Evolutionary conservation across 2,797 vertebrate species (phyloP).

Genomic region (Sebastes hubbsi): DNA sequence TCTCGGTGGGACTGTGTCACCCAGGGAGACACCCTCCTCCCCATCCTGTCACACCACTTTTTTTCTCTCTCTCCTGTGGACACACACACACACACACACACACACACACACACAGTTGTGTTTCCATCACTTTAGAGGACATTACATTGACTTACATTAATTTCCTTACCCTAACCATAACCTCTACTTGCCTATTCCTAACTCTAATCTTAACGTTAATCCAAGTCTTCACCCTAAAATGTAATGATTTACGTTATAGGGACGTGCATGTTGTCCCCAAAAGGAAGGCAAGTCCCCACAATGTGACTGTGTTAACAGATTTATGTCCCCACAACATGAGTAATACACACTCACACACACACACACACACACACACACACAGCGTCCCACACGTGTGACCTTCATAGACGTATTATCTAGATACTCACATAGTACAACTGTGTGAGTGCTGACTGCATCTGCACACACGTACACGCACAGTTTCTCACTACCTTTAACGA

Average conservation of each 20-base stretch:
- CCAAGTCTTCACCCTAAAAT: no score
- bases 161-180: no score
- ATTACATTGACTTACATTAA: no score
- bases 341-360: conserved; percentile 20
- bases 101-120: neutral
- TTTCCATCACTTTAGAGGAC: no score
- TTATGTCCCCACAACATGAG: no score
- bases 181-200: no score
- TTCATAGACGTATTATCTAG: conserved; percentile 53
- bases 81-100: conserved; percentile 21
- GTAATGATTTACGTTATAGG: no score
- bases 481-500: neutral
- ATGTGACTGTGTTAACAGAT: no score
- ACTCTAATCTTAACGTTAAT: no score
- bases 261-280: no score
- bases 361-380: conserved; percentile 21
- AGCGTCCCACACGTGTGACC: conserved; percentile 52
- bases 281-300: no score
- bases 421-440: conserved; percentile 6
- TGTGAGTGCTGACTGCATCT: neutral
- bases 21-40: conserved; percentile 82
- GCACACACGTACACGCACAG: neutral
- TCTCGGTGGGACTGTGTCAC: conserved; percentile 86
- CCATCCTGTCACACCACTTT: conserved; percentile 72
- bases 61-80: conserved; percentile 39